Base-by-base conservation (phyloP, 2,113 vertebrate genomes). In the Channa maculata region DNA sequence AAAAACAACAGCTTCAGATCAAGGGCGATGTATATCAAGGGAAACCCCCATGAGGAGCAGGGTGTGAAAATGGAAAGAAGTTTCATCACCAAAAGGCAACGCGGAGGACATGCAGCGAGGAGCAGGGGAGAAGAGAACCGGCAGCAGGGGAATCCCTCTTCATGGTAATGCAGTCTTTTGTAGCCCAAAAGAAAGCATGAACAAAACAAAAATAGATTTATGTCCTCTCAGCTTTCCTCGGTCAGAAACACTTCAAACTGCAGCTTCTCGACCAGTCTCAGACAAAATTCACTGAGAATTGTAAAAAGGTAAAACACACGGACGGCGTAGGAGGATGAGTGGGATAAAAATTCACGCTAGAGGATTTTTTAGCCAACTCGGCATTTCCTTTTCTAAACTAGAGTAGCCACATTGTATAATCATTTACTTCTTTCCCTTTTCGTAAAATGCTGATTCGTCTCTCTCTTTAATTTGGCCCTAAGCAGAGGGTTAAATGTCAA, bases 161-260 rank as follows among this genome's bases (percentile, higher is more conserved):
- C 95, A 95, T 95, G 95, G 94, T 93, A 95, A 96, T 95, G 92
- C 93, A 96, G 94, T 94, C 94, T 95, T 96, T 94, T 95, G 95
- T 95, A 93, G 95, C 94, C 92, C 87, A 75, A 86, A 92, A 93
- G 71, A 90, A 53, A 79, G 71, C 58, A 76, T 65, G 52, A 87
- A 51, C 66, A 14, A 65, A 87, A 51, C 66, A 14, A 65, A 53
- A 68, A 54, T 95, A 97, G 95, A 96, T 97, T 95, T 96, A 96
- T 96, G 95, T 92, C 95, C 94, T 92, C 87, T 91, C 91, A 91
- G 51, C 92, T 94, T 93, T 71, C 64, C 37, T 89, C 89, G 93
- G 95, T 95, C 95, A 95, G 95, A 96, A 97, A 97, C 95, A 96
- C 93, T 93, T 93, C 89, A 91, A 94, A 94, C 71, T 67, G 66